These are phyloP conservation scores for Bolborhynchus lineola DNA, from an alignment of 2,113 vertebrate genomes.

Conservation along the genomic window DNA sequence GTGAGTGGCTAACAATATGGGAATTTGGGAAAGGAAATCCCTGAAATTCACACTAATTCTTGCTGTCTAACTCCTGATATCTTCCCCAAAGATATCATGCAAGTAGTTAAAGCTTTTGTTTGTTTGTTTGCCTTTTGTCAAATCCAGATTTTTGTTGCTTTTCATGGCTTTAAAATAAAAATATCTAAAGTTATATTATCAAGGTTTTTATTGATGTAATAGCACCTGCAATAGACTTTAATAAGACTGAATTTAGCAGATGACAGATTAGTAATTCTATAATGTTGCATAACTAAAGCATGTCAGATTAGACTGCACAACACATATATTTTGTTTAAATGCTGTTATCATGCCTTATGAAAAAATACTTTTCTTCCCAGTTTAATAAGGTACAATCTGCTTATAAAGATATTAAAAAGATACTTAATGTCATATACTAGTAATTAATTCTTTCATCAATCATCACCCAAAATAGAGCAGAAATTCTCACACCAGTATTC, in stretches of 20 bases:
- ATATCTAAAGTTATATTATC: not conserved
- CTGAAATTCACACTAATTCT: not conserved
- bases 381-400: not conserved
- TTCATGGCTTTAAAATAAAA: not conserved
- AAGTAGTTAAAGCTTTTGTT: not conserved
- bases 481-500: not conserved
- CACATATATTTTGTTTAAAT: not conserved
- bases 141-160: not conserved
- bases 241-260: not conserved
- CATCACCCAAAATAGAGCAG: not conserved
- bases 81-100: not conserved
- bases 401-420: not conserved
- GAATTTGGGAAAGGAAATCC: not conserved
- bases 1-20: rapidly evolving
- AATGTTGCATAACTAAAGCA: not conserved
- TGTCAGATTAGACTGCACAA: not conserved
- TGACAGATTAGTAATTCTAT: not conserved
- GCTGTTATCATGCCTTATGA: not conserved
- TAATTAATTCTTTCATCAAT: not conserved
- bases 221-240: not conserved
- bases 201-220: not conserved
- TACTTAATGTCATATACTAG: not conserved
- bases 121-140: not conserved
- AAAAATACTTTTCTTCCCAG: not conserved
- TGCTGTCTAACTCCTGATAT: not conserved